Evolutionary conservation across 2,888 invertebrate genomes (phyloP).

Genomic region (Fabriciana adippe): DNA sequence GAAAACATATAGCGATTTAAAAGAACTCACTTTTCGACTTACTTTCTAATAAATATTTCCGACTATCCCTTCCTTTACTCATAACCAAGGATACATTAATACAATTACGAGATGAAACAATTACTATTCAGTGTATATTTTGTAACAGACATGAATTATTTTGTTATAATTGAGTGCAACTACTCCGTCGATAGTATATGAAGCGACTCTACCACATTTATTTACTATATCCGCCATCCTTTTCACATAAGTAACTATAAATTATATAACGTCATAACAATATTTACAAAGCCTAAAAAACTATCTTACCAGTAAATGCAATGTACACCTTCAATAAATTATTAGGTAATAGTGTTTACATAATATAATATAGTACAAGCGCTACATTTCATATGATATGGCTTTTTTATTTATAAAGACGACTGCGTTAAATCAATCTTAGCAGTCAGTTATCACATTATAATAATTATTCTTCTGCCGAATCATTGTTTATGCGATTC

Average conservation of each 20-base stretch:
- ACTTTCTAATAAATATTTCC: constrained; percentile 40
- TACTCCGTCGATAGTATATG: constrained; percentile 65
- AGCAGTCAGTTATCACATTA: constrained; percentile 66
- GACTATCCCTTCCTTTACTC: constrained; percentile 41
- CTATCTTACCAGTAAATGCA: constrained; percentile 80
- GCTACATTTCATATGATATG: constrained; percentile 78
- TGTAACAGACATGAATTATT: constrained; percentile 65
- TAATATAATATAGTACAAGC: constrained; percentile 78
- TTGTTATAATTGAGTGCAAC: constrained; percentile 65
- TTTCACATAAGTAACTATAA: constrained; percentile 77
- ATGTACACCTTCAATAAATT: constrained; percentile 80
- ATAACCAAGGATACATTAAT: constrained; percentile 62
- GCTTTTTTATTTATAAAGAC: constrained; percentile 69
- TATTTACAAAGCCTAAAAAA: constrained; percentile 81
- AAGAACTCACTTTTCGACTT: constrained; percentile 35
- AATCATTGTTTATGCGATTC: constrained; percentile 16
- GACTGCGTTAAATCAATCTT: constrained; percentile 66
- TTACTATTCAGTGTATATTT: constrained; percentile 67
- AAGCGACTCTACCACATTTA: constrained; percentile 74
- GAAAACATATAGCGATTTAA: constrained; percentile 40
- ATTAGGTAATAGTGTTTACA: constrained; percentile 77
- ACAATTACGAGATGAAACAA: constrained; percentile 74
- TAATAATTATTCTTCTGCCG: neutral
- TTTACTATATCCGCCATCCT: constrained; percentile 65
- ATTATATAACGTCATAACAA: constrained; percentile 82